Evolutionary conservation across 2,888 invertebrate genomes (phyloP).

Genomic region (Perizoma affinitatum): DNA sequence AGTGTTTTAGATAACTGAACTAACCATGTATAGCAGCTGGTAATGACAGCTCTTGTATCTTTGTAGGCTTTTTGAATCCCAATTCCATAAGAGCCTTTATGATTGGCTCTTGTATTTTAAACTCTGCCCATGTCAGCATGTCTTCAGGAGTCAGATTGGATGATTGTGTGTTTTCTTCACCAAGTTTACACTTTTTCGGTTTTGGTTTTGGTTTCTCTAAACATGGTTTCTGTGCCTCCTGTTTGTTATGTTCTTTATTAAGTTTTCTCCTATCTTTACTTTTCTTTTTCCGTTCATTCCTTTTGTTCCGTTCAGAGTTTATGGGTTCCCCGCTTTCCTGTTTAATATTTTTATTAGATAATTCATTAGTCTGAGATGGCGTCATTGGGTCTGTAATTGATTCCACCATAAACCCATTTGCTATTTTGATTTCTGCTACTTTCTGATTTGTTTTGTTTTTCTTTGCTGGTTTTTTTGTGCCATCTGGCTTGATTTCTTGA

Average conservation of each 20-base stretch:
- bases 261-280: conserved; percentile 25
- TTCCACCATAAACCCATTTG: conserved; percentile 73
- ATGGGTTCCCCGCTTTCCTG: conserved; percentile 38
- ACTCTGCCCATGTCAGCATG: conserved; percentile 86
- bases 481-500: conserved; percentile 37
- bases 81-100: conserved; percentile 89
- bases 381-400: conserved; percentile 46
- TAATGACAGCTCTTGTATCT: conserved; percentile 92
- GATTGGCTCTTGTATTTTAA: conserved; percentile 88
- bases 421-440: conserved; percentile 35
- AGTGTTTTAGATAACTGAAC: not conserved
- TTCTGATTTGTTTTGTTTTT: conserved; percentile 9
- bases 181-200: conserved; percentile 57
- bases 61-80: conserved; percentile 92
- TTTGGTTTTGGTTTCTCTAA: conserved; percentile 18
- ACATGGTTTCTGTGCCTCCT: not conserved
- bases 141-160: conserved; percentile 68
- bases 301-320: conserved; percentile 13
- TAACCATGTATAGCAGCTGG: conserved; percentile 93
- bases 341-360: conserved; percentile 26
- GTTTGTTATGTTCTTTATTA: conserved; percentile 14
- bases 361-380: conserved; percentile 59
- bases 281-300: conserved; percentile 25
- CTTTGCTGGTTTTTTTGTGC: not conserved
- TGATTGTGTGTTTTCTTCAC: conserved; percentile 53